phyloP scores from a whole-genome alignment of 2,113 vertebrate genomes.

The Montifringilla adamsi region DNA sequence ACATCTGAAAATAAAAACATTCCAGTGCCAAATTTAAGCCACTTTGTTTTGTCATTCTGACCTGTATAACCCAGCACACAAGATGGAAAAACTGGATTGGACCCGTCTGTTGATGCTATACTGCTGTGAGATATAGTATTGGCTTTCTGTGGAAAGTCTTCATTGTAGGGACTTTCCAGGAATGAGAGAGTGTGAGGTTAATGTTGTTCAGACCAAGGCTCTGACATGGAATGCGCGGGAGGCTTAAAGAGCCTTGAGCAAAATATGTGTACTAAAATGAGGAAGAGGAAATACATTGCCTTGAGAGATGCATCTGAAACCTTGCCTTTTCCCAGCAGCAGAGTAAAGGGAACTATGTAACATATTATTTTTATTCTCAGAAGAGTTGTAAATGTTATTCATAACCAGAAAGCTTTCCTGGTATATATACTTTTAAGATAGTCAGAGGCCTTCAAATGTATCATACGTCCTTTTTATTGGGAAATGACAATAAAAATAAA shows the following conservation, averaged over 20 bases:
- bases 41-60: background rate
- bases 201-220: background rate
- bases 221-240: background rate
- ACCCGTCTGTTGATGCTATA: background rate
- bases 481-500: background rate
- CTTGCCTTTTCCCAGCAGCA: background rate
- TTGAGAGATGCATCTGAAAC: background rate
- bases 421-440: background rate
- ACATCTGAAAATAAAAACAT: background rate
- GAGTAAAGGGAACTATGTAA: background rate
- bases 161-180: background rate
- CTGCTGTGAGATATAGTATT: background rate
- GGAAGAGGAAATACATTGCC: background rate
- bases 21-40: background rate
- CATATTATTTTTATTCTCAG: background rate
- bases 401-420: background rate
- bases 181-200: background rate
- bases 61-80: background rate
- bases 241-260: background rate
- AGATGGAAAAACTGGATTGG: background rate
- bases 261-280: background rate
- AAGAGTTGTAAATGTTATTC: background rate
- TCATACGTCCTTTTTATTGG: background rate
- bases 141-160: background rate
- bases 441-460: background rate